Evolutionary conservation across 2,797 vertebrate species (phyloP).

Genomic region (Cichlasoma orientale): DNA sequence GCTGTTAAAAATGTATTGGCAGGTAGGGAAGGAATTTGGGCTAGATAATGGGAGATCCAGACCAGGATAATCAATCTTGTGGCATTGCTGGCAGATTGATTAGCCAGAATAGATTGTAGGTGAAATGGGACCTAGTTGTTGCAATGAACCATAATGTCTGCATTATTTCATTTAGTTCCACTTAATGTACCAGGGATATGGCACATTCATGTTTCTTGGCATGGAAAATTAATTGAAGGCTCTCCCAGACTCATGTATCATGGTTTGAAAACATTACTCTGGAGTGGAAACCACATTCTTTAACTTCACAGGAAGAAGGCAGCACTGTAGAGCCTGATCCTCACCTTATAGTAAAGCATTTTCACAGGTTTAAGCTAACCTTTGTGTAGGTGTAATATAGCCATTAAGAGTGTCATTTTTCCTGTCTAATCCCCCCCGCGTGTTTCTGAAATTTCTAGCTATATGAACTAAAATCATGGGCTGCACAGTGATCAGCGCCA

Average conservation of each 20-base stretch:
- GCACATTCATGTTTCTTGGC: constrained; percentile 62
- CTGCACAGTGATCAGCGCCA: too few relatives aligned
- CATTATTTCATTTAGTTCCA: constrained; percentile 81
- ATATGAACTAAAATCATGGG: too few relatives aligned
- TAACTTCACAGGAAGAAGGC: constrained; percentile 37
- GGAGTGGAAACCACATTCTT: constrained; percentile 38
- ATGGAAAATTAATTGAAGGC: constrained; percentile 71
- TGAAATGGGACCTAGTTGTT: constrained; percentile 78
- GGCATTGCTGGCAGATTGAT: constrained; percentile 75
- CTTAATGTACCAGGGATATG: constrained; percentile 72
- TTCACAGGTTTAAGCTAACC: constrained; percentile 2
- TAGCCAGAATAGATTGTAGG: constrained; percentile 77
- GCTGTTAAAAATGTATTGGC: not conserved
- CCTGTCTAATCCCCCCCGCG: too few relatives aligned
- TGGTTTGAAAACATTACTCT: constrained; percentile 64
- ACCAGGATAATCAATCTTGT: constrained; percentile 68
- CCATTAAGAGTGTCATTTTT: too few relatives aligned
- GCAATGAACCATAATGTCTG: constrained; percentile 80
- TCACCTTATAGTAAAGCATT: constrained; percentile 4
- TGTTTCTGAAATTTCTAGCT: too few relatives aligned
- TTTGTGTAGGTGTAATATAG: not conserved
- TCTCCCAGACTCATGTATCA: constrained; percentile 66
- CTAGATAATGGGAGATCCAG: constrained; percentile 28
- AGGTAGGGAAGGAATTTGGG: constrained; percentile 9
- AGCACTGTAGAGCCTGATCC: constrained; percentile 22